Base-by-base conservation (phyloP, 2,797 vertebrate species). In the Myioborus miniatus region DNA sequence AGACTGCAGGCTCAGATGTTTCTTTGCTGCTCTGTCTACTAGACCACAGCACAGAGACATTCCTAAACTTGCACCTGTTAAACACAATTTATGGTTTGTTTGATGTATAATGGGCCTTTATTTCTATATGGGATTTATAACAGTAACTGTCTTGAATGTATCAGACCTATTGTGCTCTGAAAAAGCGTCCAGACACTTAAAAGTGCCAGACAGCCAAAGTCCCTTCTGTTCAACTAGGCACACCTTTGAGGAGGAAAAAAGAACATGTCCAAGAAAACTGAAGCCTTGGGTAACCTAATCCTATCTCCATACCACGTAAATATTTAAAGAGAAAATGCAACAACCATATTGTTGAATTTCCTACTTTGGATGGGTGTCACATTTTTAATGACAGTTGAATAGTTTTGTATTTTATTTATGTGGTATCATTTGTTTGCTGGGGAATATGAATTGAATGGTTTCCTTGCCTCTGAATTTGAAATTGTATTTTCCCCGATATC, bases 381-480 rank as follows among this genome's bases (percentile, higher is more conserved):
- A 92, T 89, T 97, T 97, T 95, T 95, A 96, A 95, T 96, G 96
- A 69, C 76, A 94, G 85, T 84, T 90, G 93, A 94, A 95, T 96
- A 79, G 96, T 96, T 97, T 93, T 94, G 80, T 94, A 93, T 96
- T 96, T 97, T 97, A 96, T 97, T 97, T 96, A 95, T 95, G 91
- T 93, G 92, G 87, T 94, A 56, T 87, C 72, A 95, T 91, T 95
- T 97, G 89, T 94, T 95, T 96, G 82, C 71, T 60, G 75, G 89
- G 58, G 68, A 96, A 93, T 94, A 82, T 41, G 91, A 95, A 90
- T 96, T 94, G 93, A 90, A 92, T 0, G 1, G 64, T 97, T 97
- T 98, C 98, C 98, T 98, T 98, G 98, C 98, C 97, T 84, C 97
- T 98, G 87, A 94, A 95, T 94, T 89, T 80, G 79, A 92, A 95